phyloP scores from a whole-genome alignment of 2,888 invertebrate species.

The Polydrusus pterygomalis region DNA sequence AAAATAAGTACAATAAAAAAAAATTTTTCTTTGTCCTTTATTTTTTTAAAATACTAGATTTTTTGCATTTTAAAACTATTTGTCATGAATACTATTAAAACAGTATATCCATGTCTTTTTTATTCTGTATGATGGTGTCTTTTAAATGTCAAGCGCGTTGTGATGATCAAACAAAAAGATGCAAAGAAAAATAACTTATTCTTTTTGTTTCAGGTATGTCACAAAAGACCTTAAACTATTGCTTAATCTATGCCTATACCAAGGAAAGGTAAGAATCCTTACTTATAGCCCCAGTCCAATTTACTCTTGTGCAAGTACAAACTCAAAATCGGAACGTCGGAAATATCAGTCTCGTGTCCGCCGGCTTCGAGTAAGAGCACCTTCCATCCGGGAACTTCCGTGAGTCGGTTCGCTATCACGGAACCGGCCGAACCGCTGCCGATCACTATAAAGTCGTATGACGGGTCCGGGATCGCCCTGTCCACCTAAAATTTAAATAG shows the following conservation, averaged over 20 bases:
- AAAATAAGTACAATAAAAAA: conserved; percentile 61
- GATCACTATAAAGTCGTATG: conserved; percentile 89
- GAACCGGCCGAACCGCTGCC: conserved; percentile 91
- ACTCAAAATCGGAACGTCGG: conserved; percentile 90
- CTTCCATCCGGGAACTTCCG: conserved; percentile 86
- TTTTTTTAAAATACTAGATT: too few relatives aligned
- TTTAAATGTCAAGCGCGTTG: too few relatives aligned
- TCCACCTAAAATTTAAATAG: conserved; percentile 40
- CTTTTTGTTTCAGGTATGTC: conserved; percentile 33
- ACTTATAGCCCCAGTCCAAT: conserved; percentile 92
- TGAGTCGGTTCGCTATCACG: conserved; percentile 86
- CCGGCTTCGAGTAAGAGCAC: conserved; percentile 89
- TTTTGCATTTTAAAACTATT: too few relatives aligned
- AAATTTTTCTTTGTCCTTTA: not conserved
- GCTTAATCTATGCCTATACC: too few relatives aligned
- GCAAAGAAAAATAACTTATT: not conserved
- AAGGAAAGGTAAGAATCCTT: not conserved
- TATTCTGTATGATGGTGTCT: too few relatives aligned
- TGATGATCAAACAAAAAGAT: too few relatives aligned
- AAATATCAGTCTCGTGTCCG: conserved; percentile 90
- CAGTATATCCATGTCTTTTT: too few relatives aligned
- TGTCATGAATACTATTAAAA: too few relatives aligned
- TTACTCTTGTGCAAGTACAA: conserved; percentile 92
- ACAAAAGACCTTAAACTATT: too few relatives aligned
- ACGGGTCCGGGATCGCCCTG: conserved; percentile 70